A percentile compares a stretch with the other conserved stretches of the same genome.
phyloP scores from a whole-genome alignment of 2,888 invertebrate species.

The Trissolcus brochymenae region DNA sequence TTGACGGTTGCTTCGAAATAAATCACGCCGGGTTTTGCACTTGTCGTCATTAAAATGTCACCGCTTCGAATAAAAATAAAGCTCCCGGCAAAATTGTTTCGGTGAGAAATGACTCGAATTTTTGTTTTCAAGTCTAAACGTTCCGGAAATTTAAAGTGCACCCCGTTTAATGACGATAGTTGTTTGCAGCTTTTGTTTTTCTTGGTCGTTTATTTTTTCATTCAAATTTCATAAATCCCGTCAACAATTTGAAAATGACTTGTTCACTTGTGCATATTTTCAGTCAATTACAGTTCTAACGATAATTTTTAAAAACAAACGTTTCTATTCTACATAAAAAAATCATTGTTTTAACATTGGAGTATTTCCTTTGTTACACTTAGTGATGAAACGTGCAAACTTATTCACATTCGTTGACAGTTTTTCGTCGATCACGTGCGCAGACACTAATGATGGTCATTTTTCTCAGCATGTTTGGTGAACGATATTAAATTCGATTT shows the following conservation, averaged over 20 bases:
- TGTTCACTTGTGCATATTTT: background rate
- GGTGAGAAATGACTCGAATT: slow-evolving; percentile 33
- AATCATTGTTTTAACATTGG: no score
- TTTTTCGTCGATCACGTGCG: slow-evolving; percentile 5
- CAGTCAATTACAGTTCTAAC: no score
- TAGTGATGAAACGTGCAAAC: background rate
- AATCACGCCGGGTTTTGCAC: slow-evolving; percentile 47
- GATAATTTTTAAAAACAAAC: no score
- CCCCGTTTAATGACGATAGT: slow-evolving; percentile 26
- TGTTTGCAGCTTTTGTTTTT: slow-evolving; percentile 27
- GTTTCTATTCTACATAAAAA: no score
- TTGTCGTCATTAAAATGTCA: slow-evolving; percentile 54
- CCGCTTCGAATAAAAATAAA: slow-evolving; percentile 49
- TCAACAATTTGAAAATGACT: slow-evolving; percentile 3
- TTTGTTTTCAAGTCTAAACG: slow-evolving; percentile 24
- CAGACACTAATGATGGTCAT: slow-evolving; percentile 27
- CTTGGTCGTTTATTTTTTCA: slow-evolving; percentile 17
- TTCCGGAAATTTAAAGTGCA: slow-evolving; percentile 16
- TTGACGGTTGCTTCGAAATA: slow-evolving; percentile 42
- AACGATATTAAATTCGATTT: slow-evolving; percentile 44
- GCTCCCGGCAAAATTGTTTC: slow-evolving; percentile 41
- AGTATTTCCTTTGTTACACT: no score
- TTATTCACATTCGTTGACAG: slow-evolving; percentile 12
- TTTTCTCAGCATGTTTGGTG: slow-evolving; percentile 21
- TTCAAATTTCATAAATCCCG: background rate